Percentiles rank a stretch among this genome's conserved stretches.
These are phyloP conservation scores for Zingel zingel DNA, from an alignment of 2,113 vertebrate species.

Conservation along the genomic window DNA sequence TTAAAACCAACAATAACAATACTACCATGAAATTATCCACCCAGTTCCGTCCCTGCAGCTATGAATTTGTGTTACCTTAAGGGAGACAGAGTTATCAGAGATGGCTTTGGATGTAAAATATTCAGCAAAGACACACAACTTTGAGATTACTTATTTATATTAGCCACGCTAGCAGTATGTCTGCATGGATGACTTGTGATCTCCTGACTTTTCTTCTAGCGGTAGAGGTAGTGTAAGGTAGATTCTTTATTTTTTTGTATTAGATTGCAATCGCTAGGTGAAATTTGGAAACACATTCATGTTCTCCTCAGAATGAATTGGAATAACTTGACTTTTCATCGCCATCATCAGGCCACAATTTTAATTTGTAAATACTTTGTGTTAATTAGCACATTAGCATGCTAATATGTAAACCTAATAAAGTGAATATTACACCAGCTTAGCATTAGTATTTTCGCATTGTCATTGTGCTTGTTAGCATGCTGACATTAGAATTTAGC, in stretches of 20 bases:
- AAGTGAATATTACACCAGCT: neutral
- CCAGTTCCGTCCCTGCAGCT: conserved; percentile 16
- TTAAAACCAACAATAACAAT: conserved; percentile 32
- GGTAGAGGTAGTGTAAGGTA: too few species aligned
- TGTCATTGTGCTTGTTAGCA: neutral
- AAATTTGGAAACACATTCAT: neutral
- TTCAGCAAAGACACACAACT: neutral
- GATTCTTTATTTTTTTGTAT: neutral
- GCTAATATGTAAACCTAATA: neutral
- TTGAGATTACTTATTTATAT: neutral
- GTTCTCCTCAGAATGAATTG: neutral
- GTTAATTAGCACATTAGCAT: neutral
- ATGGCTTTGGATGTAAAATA: conserved; percentile 17
- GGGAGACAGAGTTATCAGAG: neutral
- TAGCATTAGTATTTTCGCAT: neutral
- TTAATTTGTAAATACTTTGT: neutral
- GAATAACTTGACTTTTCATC: neutral
- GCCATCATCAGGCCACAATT: neutral
- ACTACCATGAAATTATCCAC: neutral
- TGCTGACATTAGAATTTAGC: neutral
- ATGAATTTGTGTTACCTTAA: conserved; percentile 8
- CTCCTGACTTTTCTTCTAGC: neutral
- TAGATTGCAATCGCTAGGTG: neutral
- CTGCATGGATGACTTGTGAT: neutral
- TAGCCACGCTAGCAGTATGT: neutral